Evolutionary conservation across 2,888 invertebrate genomes (phyloP).

Genomic region (Drepana falcataria): DNA sequence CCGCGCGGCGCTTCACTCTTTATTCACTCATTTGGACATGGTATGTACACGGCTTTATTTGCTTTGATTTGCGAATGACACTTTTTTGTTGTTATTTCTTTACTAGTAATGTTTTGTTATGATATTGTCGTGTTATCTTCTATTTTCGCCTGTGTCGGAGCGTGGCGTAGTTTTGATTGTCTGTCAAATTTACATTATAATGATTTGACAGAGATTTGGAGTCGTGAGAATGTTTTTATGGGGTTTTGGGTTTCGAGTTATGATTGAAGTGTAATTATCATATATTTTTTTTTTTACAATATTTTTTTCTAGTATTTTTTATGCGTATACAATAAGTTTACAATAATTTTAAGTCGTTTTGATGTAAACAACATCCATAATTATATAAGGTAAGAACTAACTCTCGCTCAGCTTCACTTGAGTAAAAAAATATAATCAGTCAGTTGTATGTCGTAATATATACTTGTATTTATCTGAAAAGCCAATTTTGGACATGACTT

Average conservation of each 20-base stretch:
- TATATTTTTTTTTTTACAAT: no score
- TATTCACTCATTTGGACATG: conserved; percentile 58
- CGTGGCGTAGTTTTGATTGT: conserved; percentile 70
- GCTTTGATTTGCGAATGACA: conserved; percentile 73
- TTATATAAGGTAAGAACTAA: no score
- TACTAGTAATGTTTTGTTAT: conserved; percentile 52
- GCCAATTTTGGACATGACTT: no score
- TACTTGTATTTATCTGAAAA: no score
- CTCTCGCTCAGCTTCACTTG: no score
- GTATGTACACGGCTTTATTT: conserved; percentile 56
- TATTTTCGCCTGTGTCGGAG: conserved; percentile 43
- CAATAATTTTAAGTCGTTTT: no score
- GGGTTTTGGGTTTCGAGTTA: conserved; percentile 21
- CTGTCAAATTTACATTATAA: conserved; percentile 73
- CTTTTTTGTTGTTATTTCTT: conserved; percentile 55
- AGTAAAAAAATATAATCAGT: no score
- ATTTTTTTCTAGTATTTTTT: no score
- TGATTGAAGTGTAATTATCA: conserved; percentile 16
- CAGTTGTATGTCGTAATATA: no score
- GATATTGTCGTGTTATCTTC: conserved; percentile 55
- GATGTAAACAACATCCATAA: no score
- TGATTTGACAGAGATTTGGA: conserved; percentile 36
- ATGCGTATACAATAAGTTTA: no score
- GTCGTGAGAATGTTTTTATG: conserved; percentile 55
- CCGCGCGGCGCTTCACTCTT: conserved; percentile 41